Evolutionary conservation across 2,797 vertebrate genomes (phyloP), one percentile per base, ranked within the genome.

Genomic region (Pseudocheirus occidentalis): DNA sequence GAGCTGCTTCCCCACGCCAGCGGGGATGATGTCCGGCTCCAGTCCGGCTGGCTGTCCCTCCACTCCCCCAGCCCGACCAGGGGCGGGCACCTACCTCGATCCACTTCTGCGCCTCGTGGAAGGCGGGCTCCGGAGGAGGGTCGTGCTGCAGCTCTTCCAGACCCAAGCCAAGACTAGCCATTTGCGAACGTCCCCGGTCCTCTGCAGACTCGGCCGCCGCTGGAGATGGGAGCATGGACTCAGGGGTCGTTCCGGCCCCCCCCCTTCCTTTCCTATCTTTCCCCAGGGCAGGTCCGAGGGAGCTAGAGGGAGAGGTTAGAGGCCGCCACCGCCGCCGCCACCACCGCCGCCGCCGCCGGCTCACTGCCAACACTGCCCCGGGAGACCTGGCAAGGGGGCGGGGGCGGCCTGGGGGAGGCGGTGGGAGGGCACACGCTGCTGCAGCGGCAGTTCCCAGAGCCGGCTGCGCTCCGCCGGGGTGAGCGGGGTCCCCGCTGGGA

Each of bases 51-150:
- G 59, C 58, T 40, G 91, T n/a, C 97, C 55, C 94, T 10, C 93
- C 91, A 54, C 95, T 95, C 94, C 21, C 94, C 92, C 55, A 13
- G 54, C 62, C 95, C 52, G 81, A 11, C 21, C 59, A 1, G 18
- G 58, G 10, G 1, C 81, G n/a, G 14, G 73, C 58, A 97, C 99
- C 99, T 97, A 99, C 99, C 99, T 99, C 99, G 94, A 99, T 99
- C 99, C 99, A 99, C 98, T 99, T 99, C 98, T 99, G 99, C 5
- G 99, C 99, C 98, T 99, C 99, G 94, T 97, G 99, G 95, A 99
- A 99, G 81, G 99, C 99, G 96, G 97, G 99, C 3, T 99, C 97
- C 57, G 98, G 95, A 53, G 99, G 99, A 87, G 98, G 98, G 97
- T 98, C 98, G 87, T 98, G 98, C 94, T 98, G 98, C 81, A 98